Evolutionary conservation across 2,888 invertebrate genomes (phyloP).

Genomic region (Dicroscelio sp.): DNA sequence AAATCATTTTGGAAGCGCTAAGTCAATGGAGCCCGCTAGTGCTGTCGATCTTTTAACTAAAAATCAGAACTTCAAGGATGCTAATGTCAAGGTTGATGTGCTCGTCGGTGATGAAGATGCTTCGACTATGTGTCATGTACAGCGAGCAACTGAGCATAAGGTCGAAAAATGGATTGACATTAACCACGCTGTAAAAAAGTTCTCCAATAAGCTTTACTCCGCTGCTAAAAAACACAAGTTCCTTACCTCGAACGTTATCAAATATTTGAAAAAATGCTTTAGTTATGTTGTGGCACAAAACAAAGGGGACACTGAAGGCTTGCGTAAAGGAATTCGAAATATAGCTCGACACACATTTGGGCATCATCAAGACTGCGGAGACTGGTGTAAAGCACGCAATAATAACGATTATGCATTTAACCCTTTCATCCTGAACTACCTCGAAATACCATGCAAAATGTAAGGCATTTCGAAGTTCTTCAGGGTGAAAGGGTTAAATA

Average conservation of each 20-base stretch:
- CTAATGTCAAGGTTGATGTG: conserved; percentile 56
- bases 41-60: conserved; percentile 55
- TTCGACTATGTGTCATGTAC: conserved; percentile 38
- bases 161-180: conserved; percentile 62
- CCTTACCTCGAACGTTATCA: conserved; percentile 19
- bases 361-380: too few species aligned
- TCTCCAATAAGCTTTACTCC: conserved; percentile 44
- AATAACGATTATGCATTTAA: too few species aligned
- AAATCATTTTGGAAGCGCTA: conserved; percentile 41
- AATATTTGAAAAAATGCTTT: conserved; percentile 57
- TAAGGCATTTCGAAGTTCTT: too few species aligned
- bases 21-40: conserved; percentile 71
- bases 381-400: too few species aligned
- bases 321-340: too few species aligned
- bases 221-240: conserved; percentile 49
- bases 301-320: background rate
- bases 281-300: conserved; percentile 29
- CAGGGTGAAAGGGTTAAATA: too few species aligned
- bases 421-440: too few species aligned
- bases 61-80: conserved; percentile 47
- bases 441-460: too few species aligned
- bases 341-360: too few species aligned
- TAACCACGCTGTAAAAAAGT: conserved; percentile 62
- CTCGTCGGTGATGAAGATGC: conserved; percentile 73
- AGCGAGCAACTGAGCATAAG: conserved; percentile 31